A percentile compares a stretch with the other conserved stretches of the same genome.
These are phyloP conservation scores for Tadarida brasiliensis DNA, from an alignment of 2,797 vertebrate genomes.

Conservation along the genomic window DNA sequence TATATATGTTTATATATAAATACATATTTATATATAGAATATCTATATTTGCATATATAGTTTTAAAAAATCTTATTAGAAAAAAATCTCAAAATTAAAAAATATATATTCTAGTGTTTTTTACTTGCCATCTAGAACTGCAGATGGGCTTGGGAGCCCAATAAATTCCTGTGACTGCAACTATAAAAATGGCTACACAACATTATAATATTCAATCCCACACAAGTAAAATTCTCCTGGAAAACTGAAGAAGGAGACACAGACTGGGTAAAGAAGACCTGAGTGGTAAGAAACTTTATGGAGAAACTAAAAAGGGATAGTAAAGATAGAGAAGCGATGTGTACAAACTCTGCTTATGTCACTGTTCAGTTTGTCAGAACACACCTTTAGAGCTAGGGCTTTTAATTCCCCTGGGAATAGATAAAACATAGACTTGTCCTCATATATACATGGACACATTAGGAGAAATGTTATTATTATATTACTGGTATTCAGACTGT, in stretches of 20 bases:
- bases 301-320: not conserved
- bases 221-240: not conserved
- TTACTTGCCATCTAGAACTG: not conserved
- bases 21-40: not conserved
- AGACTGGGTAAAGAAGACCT: not conserved
- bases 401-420: not conserved
- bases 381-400: not conserved
- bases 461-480: constrained; percentile 4
- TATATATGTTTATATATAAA: not conserved
- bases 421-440: not conserved
- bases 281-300: not conserved
- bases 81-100: not conserved
- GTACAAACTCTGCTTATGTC: not conserved
- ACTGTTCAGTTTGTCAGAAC: constrained; percentile 4
- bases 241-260: not conserved
- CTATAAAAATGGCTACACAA: not conserved
- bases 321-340: not conserved
- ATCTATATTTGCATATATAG: not conserved
- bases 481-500: constrained; percentile 1
- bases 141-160: not conserved
- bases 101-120: not conserved
- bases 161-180: not conserved
- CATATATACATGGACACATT: not conserved
- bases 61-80: not conserved
- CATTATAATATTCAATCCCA: not conserved